Percentiles rank a stretch among this genome's conserved stretches.
These are phyloP conservation scores for Musca vetustissima DNA, from an alignment of 1,140 invertebrate species.

Conservation along the genomic window DNA sequence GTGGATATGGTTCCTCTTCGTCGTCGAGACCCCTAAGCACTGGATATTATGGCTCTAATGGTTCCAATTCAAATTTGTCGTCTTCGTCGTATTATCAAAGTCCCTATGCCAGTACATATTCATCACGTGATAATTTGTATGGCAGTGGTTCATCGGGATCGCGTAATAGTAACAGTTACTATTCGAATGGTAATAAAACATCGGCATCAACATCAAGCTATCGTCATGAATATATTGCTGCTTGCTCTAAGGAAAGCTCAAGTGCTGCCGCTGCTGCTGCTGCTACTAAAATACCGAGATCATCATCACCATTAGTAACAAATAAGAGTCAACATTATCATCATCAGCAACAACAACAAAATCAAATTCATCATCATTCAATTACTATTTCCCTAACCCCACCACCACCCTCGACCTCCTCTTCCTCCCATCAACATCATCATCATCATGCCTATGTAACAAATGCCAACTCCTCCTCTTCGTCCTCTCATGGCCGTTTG, in stretches of 20 bases:
- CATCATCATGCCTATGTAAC: constrained; percentile 21
- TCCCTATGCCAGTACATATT: constrained; percentile 50
- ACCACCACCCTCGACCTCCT: too few relatives aligned
- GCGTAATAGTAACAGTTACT: constrained; percentile 32
- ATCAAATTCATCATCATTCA: constrained; percentile 30
- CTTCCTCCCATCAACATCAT: constrained; percentile 22
- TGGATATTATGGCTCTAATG: constrained; percentile 38
- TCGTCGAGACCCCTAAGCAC: constrained; percentile 42
- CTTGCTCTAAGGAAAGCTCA: constrained; percentile 11
- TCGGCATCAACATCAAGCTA: constrained; percentile 28
- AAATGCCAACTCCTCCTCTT: neutral
- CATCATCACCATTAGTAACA: constrained; percentile 34
- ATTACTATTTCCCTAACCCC: constrained; percentile 23
- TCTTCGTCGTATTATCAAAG: constrained; percentile 41
- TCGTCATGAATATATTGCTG: constrained; percentile 41
- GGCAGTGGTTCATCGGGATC: constrained; percentile 23
- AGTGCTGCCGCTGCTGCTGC: constrained; percentile 8
- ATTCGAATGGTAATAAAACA: constrained; percentile 41
- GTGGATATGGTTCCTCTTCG: neutral
- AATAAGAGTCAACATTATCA: neutral
- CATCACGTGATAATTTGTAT: constrained; percentile 50
- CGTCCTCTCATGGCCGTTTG: constrained; percentile 1
- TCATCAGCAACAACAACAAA: constrained; percentile 25
- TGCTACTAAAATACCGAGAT: constrained; percentile 33
- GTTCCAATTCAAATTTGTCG: constrained; percentile 10